Percentiles rank a stretch among this genome's conserved stretches.
phyloP scores from a whole-genome alignment of 1,140 invertebrate genomes.

The Trichonephila clavata region DNA sequence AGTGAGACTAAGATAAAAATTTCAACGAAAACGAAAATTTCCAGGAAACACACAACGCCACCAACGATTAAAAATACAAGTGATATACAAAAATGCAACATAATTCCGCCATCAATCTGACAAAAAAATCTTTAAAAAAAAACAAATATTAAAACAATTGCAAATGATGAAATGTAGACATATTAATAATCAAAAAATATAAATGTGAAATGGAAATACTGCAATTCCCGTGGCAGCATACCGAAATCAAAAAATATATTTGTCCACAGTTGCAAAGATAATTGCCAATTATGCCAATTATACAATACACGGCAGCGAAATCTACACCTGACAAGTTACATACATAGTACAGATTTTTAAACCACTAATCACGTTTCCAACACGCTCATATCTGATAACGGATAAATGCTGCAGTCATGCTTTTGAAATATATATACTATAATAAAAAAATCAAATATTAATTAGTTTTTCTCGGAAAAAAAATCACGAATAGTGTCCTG shows the following conservation, averaged over 20 bases:
- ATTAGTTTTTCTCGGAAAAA: not conserved
- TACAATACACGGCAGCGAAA: slow-evolving; percentile 6
- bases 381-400: slow-evolving; percentile 21
- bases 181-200: slow-evolving; percentile 23
- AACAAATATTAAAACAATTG: not conserved
- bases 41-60: too few species aligned
- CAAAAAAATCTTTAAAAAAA: not conserved
- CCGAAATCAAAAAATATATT: not conserved
- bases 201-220: not conserved
- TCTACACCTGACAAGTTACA: not conserved
- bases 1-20: not conserved
- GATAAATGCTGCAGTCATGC: not conserved
- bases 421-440: slow-evolving; percentile 13
- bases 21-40: too few species aligned
- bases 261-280: slow-evolving; percentile 8
- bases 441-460: slow-evolving; percentile 2
- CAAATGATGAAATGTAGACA: not conserved
- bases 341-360: not conserved
- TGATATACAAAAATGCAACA: not conserved
- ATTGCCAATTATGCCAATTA: slow-evolving; percentile 21
- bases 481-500: not conserved
- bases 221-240: not conserved
- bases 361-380: slow-evolving; percentile 14
- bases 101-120: not conserved
- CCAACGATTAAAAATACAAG: too few species aligned